These are phyloP conservation scores for Oreortyx pictus DNA, from an alignment of 2,797 vertebrate genomes.

Conservation along the genomic window DNA sequence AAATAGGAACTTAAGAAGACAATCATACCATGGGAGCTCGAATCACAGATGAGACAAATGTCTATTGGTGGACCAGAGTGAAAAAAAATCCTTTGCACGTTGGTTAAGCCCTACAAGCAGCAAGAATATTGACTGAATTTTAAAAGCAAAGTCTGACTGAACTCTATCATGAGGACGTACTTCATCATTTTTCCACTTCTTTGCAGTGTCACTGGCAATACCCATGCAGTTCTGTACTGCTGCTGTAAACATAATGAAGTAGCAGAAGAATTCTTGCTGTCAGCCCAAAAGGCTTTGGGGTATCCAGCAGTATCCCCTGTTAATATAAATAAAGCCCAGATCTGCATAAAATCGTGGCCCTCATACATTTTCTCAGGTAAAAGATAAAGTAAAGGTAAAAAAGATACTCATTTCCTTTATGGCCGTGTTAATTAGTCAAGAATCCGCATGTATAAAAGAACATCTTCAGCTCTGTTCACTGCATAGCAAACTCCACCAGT, in stretches of 20 bases:
- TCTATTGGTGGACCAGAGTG: neutral
- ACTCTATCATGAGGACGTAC: neutral
- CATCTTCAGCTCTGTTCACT: neutral
- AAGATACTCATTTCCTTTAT: neutral
- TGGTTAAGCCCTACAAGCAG: neutral
- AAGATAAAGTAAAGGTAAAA: conserved; percentile 31
- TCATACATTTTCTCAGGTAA: conserved; percentile 21
- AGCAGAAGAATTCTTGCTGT: neutral
- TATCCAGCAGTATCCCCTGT: neutral
- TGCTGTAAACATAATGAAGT: neutral
- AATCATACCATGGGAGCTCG: neutral
- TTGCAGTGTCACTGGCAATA: neutral
- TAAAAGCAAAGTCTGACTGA: neutral
- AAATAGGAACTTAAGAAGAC: neutral
- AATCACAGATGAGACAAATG: neutral
- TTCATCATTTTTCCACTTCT: neutral
- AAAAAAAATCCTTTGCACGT: neutral
- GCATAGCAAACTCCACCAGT: rapidly evolving
- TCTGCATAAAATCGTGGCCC: neutral
- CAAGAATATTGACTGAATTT: neutral
- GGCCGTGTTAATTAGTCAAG: conserved; percentile 24
- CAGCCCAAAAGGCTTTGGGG: neutral
- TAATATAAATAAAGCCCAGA: conserved; percentile 6
- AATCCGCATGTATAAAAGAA: conserved; percentile 2
- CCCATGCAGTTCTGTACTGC: neutral